Evolutionary conservation across 1,140 invertebrate genomes (phyloP).

Genomic region (Scaptomyza montana): DNA sequence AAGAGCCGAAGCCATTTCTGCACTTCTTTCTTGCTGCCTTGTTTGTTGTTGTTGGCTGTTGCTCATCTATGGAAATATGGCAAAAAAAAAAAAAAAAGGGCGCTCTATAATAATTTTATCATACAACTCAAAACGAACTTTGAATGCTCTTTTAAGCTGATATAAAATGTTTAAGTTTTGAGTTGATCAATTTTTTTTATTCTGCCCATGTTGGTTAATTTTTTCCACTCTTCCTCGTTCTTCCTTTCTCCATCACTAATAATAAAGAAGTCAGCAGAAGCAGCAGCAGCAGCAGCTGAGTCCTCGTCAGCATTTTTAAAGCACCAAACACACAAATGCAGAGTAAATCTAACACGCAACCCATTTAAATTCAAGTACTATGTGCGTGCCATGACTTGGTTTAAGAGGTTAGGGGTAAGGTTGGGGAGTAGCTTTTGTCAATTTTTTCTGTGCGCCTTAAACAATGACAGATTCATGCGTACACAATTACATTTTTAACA

Average conservation of each 20-base stretch:
- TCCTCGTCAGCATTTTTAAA: constrained; percentile 59
- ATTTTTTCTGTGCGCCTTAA: constrained; percentile 60
- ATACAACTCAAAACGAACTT: neutral
- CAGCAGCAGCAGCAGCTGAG: constrained; percentile 21
- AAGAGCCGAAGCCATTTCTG: constrained; percentile 23
- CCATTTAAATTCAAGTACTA: constrained; percentile 11
- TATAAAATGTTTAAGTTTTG: neutral
- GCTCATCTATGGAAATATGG: constrained; percentile 23
- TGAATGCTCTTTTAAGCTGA: neutral
- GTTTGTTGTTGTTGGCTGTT: neutral
- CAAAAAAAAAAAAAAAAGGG: constrained; percentile 3
- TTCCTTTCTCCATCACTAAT: neutral
- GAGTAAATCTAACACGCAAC: constrained; percentile 8
- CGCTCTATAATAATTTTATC: neutral
- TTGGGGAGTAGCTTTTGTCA: constrained; percentile 9
- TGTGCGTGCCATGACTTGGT: constrained; percentile 10
- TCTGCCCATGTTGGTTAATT: no score
- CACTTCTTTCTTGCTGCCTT: constrained; percentile 12
- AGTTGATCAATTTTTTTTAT: no score
- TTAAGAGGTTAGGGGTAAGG: no score
- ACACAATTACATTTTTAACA: constrained; percentile 66
- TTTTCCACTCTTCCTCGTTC: neutral
- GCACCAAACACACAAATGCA: constrained; percentile 11
- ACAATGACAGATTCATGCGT: constrained; percentile 70
- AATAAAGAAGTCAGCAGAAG: constrained; percentile 13